Percentiles rank a stretch among this genome's conserved stretches.
phyloP scores from a whole-genome alignment of 1,140 invertebrate species.

The Trichonephila inaurata region DNA sequence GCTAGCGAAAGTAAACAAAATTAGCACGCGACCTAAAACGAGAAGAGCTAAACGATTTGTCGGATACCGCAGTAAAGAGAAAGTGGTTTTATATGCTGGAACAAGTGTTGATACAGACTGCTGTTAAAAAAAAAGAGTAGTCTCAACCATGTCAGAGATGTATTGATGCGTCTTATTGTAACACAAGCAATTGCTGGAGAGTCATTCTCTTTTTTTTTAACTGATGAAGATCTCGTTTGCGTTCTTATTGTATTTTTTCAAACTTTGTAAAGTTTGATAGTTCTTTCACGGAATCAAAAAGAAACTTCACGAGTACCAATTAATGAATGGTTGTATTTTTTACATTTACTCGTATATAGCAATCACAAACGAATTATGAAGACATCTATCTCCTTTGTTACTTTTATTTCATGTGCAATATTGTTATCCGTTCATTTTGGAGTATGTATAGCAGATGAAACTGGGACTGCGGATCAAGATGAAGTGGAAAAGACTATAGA shows the following conservation, averaged over 20 bases:
- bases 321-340: background rate
- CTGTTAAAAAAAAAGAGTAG: background rate
- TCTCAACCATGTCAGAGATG: background rate
- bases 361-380: background rate
- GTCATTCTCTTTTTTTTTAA: background rate
- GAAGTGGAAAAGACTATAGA: background rate
- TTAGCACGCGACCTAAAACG: constrained; percentile 34
- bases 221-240: background rate
- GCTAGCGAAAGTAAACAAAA: constrained; percentile 38
- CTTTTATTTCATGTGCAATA: background rate
- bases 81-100: background rate
- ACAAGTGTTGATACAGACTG: background rate
- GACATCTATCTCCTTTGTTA: background rate
- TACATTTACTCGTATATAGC: background rate
- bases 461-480: background rate
- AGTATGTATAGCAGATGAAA: background rate
- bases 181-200: background rate
- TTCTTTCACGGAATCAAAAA: no score
- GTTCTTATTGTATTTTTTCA: no score
- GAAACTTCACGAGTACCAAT: no score
- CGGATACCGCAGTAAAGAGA: background rate
- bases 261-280: background rate
- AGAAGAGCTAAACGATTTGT: background rate
- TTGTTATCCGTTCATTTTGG: no score
- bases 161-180: background rate